A percentile compares a stretch with the other conserved stretches of the same genome.
Conservation (phyloP, 2,113 vertebrate species). For the Neoarius graeffei region DNA sequence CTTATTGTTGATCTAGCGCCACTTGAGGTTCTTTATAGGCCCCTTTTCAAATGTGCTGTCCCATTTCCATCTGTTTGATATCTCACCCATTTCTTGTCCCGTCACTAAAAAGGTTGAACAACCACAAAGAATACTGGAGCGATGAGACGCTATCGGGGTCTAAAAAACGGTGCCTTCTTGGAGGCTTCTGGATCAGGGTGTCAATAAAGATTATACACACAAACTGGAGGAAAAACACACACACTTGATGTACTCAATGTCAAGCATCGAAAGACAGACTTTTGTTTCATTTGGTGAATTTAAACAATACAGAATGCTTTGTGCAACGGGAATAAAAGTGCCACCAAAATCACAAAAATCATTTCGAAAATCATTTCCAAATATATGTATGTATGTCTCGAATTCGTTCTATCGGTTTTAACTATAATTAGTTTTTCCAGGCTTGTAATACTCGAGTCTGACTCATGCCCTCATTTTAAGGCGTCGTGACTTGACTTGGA, state of each 20-base stretch:
- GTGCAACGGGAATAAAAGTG: neutral
- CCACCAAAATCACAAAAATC: neutral
- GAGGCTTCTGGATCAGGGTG: neutral
- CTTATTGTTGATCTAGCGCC: conserved; percentile 30
- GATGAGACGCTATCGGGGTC: neutral
- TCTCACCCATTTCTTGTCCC: neutral
- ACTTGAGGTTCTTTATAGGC: conserved; percentile 1
- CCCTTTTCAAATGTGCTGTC: neutral
- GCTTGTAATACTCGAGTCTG: too few relatives aligned
- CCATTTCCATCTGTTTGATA: conserved; percentile 23
- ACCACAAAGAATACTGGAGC: neutral
- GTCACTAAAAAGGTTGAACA: conserved; percentile 4
- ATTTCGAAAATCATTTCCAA: neutral
- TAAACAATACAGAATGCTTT: neutral
- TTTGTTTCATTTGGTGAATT: neutral
- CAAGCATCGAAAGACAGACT: neutral
- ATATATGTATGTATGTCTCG: neutral
- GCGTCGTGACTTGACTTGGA: too few relatives aligned
- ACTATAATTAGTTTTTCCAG: too few relatives aligned
- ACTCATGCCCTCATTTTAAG: too few relatives aligned
- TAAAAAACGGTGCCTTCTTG: neutral
- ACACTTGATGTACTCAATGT: neutral
- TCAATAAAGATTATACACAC: conserved; percentile 18
- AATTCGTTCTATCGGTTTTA: too few relatives aligned
- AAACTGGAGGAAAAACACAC: neutral